These are phyloP conservation scores for Drosophila arizonae DNA, from an alignment of 1,140 invertebrate genomes.

Conservation along the genomic window DNA sequence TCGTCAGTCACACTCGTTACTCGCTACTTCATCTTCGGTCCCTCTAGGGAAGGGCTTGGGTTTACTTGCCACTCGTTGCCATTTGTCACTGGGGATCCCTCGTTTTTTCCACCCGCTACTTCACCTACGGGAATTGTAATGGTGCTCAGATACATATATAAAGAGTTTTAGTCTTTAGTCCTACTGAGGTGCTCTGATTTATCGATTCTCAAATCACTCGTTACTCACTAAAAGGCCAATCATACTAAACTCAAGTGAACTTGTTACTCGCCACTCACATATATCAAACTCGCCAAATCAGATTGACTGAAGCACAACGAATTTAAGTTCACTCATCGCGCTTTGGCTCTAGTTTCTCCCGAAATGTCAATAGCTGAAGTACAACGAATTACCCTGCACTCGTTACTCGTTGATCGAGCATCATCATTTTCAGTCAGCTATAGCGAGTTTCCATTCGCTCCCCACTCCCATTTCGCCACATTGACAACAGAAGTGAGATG, in stretches of 20 bases:
- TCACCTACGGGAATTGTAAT: not conserved
- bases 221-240: not conserved
- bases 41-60: too few relatives aligned
- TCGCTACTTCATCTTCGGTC: not conserved
- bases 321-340: not conserved
- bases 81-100: too few relatives aligned
- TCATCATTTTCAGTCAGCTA: too few relatives aligned
- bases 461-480: too few relatives aligned
- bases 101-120: not conserved
- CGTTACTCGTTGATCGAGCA: not conserved
- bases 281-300: too few relatives aligned
- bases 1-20: not conserved
- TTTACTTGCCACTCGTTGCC: not conserved
- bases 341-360: too few relatives aligned
- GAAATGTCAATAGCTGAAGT: too few relatives aligned
- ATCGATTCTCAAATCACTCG: not conserved
- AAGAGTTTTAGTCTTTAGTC: not conserved
- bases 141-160: not conserved
- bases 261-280: too few relatives aligned
- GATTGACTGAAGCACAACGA: too few relatives aligned
- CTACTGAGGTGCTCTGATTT: too few relatives aligned
- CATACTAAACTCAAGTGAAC: too few relatives aligned
- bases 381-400: not conserved
- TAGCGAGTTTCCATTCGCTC: too few relatives aligned
- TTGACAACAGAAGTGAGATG: not conserved